Base-by-base conservation (phyloP, 2,888 invertebrate genomes). In the Pheosia tremula region DNA sequence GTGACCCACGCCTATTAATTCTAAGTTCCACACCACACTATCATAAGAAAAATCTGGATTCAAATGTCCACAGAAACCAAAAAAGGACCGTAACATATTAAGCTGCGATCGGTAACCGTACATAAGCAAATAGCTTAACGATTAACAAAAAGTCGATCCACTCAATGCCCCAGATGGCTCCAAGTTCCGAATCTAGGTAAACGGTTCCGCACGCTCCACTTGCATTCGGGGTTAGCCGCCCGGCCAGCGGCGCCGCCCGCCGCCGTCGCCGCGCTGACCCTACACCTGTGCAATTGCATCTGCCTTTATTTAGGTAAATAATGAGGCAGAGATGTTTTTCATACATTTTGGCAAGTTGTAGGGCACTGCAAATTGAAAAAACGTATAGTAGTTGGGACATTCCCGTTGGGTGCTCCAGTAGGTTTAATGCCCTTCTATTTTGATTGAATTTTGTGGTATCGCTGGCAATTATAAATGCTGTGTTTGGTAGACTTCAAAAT, bases 211-310 rank as follows among this genome's bases (percentile, higher is more conserved):
- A 64, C 83, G 83, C 82, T 84, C 84, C 75, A 83, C 77, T 84
- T 83, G 71, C 78, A 81, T 80, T 84, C 74, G 70, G 70, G 81
- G 83, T 79, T 76, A 80, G 62, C 59, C 63, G 60, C 37, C 24
- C 56, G 41, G 8, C 56, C 9, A n/a, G 13, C 24, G 36, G 55
- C 57, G 55, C 56, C 59, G 54, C 52, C 61, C 52, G 56, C 56
- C n/a, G 56, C 53, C 3, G 36, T 11, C 47, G 11, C 50, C 24
- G 0, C 24, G 24, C 24, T 24, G 24, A 24, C 24, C 50, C 50
- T 50, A 50, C 49, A 24, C 50, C 50, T 50, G 50, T 13, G 24
- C 13, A 50, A 13, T 50, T 50, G 13, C 50, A 50, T 50, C 50
- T 24, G 50, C 7, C 24, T 50, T 50, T 50, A 6, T 50, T 50